Conservation (phyloP, 2,113 vertebrate species). For the Telmatochromis sp. region DNA sequence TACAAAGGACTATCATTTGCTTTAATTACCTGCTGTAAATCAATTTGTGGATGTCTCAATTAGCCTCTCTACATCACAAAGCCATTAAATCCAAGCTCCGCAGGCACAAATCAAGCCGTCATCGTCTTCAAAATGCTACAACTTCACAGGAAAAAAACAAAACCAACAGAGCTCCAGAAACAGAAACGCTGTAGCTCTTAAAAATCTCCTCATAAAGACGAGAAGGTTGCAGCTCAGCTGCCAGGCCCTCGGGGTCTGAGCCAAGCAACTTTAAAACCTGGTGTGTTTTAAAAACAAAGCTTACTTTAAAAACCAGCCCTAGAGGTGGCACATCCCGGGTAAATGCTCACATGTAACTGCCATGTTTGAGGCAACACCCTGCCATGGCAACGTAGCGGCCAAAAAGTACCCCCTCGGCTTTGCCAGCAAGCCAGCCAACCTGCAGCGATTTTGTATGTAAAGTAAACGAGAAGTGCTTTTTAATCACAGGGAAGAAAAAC, state of each 20-base stretch:
- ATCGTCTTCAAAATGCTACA: not conserved
- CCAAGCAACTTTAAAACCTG: not conserved
- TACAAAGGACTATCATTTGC: not conserved
- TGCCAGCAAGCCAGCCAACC: not conserved
- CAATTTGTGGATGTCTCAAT: constrained; percentile 19
- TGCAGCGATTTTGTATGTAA: not conserved
- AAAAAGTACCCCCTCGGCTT: not conserved
- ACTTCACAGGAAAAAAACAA: not conserved
- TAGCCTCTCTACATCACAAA: not conserved
- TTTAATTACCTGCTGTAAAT: not conserved
- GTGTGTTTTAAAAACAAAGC: not conserved
- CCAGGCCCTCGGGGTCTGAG: not conserved
- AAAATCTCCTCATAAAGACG: not conserved
- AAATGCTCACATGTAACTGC: not conserved
- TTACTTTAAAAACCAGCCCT: not conserved
- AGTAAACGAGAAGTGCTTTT: not conserved
- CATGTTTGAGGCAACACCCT: not conserved
- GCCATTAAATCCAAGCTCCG: not conserved
- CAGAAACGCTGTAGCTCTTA: not conserved
- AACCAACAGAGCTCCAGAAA: not conserved
- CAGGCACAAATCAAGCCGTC: constrained; percentile 1
- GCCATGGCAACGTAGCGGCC: not conserved
- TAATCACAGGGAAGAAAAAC: not conserved
- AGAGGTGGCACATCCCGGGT: not conserved
- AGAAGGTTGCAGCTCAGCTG: not conserved